Percentiles rank a stretch among this genome's conserved stretches.
Conservation (phyloP, 1,140 invertebrate species). For the Pogonomyrmex barbatus region DNA sequence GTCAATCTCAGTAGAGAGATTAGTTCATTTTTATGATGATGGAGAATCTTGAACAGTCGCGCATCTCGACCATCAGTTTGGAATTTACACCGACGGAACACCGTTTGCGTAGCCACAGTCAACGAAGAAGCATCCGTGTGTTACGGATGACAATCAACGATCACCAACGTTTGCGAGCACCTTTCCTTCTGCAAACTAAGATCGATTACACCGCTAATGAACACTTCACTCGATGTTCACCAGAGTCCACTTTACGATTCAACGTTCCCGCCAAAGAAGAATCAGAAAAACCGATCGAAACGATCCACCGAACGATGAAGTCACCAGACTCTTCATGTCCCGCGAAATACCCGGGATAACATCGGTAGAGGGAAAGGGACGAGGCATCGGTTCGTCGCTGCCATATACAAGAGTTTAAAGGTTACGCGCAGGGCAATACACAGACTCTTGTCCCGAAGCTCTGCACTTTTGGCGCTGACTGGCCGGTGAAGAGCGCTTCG, state of each 20-base stretch:
- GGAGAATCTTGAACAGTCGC: slow-evolving; percentile 11
- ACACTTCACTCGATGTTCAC: slow-evolving; percentile 49
- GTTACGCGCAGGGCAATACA: slow-evolving; percentile 44
- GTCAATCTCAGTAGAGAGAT: neutral
- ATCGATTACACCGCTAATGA: slow-evolving; percentile 43
- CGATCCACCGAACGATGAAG: slow-evolving; percentile 24
- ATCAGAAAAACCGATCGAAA: slow-evolving; percentile 7
- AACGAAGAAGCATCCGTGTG: neutral
- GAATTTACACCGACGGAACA: neutral
- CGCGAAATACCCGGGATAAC: slow-evolving; percentile 41
- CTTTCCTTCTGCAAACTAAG: slow-evolving; percentile 20
- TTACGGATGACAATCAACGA: neutral
- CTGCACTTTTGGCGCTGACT: slow-evolving; percentile 75
- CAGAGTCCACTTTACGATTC: slow-evolving; percentile 2
- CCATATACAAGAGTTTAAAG: slow-evolving; percentile 38
- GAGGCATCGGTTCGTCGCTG: slow-evolving; percentile 25
- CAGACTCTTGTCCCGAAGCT: slow-evolving; percentile 70
- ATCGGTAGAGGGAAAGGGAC: slow-evolving; percentile 38
- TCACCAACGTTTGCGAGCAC: slow-evolving; percentile 20
- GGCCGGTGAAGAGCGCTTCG: slow-evolving; percentile 76
- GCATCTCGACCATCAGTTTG: slow-evolving; percentile 38
- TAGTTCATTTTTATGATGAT: slow-evolving; percentile 2
- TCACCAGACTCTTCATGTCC: slow-evolving; percentile 30
- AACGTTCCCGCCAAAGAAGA: slow-evolving; percentile 39
- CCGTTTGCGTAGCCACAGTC: slow-evolving; percentile 15